Conservation (phyloP, 2,113 vertebrate species). For the Gymnarchus niloticus region DNA sequence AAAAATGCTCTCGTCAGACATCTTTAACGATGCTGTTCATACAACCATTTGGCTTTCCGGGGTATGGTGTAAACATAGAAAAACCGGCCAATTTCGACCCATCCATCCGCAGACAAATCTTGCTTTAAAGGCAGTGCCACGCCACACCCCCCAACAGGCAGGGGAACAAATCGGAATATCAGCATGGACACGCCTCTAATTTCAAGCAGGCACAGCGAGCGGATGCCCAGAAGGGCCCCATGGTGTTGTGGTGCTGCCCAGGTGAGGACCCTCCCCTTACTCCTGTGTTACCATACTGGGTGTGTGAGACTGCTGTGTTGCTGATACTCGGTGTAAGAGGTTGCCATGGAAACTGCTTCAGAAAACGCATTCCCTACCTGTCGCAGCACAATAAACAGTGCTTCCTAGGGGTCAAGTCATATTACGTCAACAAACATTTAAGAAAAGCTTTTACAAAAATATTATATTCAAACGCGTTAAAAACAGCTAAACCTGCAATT, state of each 20-base stretch:
- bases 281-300: neutral
- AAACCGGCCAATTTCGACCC: neutral
- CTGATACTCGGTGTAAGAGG: neutral
- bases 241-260: neutral
- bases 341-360: slow-evolving; percentile 10
- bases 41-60: neutral
- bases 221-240: neutral
- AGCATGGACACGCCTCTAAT: neutral
- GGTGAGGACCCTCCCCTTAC: neutral
- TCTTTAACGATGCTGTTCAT: neutral
- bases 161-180: neutral
- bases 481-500: neutral
- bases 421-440: neutral
- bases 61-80: neutral
- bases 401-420: neutral
- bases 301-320: neutral
- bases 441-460: neutral
- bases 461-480: neutral
- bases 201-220: neutral
- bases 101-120: neutral
- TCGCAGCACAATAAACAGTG: neutral
- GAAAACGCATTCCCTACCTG: neutral
- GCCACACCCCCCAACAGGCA: neutral
- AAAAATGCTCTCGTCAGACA: neutral
- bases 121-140: neutral